phyloP scores from a whole-genome alignment of 2,888 invertebrate species.

The Lobophora halterata region DNA sequence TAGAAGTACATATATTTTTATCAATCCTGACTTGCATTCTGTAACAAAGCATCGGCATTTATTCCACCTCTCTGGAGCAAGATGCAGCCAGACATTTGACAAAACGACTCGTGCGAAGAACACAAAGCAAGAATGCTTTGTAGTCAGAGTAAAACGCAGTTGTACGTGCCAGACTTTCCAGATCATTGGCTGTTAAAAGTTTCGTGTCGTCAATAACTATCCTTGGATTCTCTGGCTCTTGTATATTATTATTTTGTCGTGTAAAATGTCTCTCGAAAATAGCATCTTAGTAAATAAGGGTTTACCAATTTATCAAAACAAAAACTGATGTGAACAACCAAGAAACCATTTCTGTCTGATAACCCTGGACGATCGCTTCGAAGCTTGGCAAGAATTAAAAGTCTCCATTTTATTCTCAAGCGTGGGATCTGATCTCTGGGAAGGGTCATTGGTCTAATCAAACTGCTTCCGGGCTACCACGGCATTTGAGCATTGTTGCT shows the following conservation, averaged over 20 bases:
- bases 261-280: too few species aligned
- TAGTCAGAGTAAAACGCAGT: conserved; percentile 13
- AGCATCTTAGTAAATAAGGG: too few species aligned
- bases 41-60: conserved; percentile 9
- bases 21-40: too few species aligned
- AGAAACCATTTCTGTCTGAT: conserved; percentile 11
- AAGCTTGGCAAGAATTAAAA: conserved; percentile 41
- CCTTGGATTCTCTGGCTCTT: too few species aligned
- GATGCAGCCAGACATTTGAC: conserved; percentile 8
- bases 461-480: conserved; percentile 23
- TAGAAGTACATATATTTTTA: too few species aligned
- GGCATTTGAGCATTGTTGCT: conserved; percentile 12
- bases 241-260: too few species aligned
- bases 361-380: conserved; percentile 25
- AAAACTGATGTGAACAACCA: not conserved
- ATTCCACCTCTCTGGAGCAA: conserved; percentile 8
- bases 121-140: conserved; percentile 10
- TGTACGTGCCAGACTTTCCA: conserved; percentile 10
- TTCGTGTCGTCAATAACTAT: too few species aligned
- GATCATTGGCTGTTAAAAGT: conserved; percentile 5
- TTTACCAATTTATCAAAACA: conserved; percentile 1
- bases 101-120: conserved; percentile 2
- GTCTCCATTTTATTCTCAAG: conserved; percentile 36
- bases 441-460: conserved; percentile 41
- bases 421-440: conserved; percentile 25